Conservation (phyloP, 2,113 vertebrate species). For the Andinoacara biseriatus region DNA sequence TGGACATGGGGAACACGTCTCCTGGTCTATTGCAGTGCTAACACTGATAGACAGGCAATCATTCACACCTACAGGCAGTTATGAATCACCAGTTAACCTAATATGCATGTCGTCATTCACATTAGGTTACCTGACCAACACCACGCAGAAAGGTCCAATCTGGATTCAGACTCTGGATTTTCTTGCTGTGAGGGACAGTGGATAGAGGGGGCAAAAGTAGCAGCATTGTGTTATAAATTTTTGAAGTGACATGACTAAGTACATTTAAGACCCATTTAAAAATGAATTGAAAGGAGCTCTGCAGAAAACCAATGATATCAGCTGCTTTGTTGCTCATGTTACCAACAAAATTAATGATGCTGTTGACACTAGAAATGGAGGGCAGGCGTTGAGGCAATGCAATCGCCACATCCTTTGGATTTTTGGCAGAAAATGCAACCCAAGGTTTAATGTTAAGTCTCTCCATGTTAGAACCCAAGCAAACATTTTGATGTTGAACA, state of each 20-base stretch:
- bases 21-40: too few relatives aligned
- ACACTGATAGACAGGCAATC: too few relatives aligned
- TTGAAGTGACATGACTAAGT: background rate
- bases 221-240: background rate
- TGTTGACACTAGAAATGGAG: background rate
- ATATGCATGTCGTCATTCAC: background rate
- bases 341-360: background rate
- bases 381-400: background rate
- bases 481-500: background rate
- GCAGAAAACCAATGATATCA: background rate
- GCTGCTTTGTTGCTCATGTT: background rate
- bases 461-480: background rate
- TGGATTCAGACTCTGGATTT: background rate
- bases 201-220: background rate
- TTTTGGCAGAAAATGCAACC: background rate
- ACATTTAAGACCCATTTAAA: background rate
- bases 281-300: background rate
- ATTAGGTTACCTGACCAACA: too few relatives aligned
- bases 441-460: too few relatives aligned
- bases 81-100: too few relatives aligned
- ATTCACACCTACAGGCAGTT: too few relatives aligned
- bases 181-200: background rate
- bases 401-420: background rate
- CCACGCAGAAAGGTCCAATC: background rate
- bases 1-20: too few relatives aligned